A percentile compares a stretch with the other conserved stretches of the same genome.
Conservation (phyloP, 2,113 vertebrate species). For the Octodon degus region DNA sequence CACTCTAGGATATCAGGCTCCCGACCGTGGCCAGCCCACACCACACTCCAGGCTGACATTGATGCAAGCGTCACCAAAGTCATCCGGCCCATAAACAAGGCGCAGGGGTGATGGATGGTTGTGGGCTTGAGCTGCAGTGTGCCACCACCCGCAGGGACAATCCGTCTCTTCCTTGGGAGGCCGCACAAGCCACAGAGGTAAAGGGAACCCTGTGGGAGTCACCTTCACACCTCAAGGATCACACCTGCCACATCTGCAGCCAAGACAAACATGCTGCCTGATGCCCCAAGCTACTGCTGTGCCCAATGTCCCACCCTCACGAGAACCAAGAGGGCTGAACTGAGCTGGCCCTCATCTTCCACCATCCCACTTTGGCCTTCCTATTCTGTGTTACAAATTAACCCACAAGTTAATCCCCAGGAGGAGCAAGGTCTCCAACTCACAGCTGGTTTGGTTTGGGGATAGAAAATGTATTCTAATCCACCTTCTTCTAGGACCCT, state of each 20-base stretch:
- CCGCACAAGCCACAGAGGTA: neutral
- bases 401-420: neutral
- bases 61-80: conserved; percentile 24
- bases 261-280: neutral
- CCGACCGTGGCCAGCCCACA: neutral
- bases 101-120: conserved; percentile 48
- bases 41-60: conserved; percentile 22
- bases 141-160: neutral
- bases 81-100: conserved; percentile 54
- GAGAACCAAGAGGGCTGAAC: neutral
- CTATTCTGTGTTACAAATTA: neutral
- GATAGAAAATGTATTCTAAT: neutral
- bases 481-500: neutral
- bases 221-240: neutral
- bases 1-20: neutral
- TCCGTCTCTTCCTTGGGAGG: conserved; percentile 47
- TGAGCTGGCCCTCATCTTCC: neutral
- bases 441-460: neutral
- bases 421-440: neutral
- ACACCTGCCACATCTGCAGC: neutral
- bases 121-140: neutral
- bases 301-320: neutral
- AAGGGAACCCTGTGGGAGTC: neutral
- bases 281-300: neutral
- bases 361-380: neutral